Conservation (phyloP, 2,113 vertebrate species). For the Hucho hucho region DNA sequence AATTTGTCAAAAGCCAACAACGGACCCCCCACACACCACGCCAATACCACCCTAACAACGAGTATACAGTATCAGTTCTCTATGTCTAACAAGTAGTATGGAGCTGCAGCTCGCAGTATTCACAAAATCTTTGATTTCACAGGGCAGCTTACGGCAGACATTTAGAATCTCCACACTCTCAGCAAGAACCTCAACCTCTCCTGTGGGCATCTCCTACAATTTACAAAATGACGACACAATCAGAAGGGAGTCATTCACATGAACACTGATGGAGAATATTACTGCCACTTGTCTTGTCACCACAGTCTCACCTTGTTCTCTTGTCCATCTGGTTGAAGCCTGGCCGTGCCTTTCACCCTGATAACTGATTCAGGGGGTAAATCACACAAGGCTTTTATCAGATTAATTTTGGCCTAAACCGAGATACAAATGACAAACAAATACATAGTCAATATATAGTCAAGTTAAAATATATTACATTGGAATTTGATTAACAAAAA, state of each 20-base stretch:
- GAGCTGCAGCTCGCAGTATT: too few species aligned
- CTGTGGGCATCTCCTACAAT: constrained; percentile 85
- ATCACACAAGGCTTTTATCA: constrained; percentile 74
- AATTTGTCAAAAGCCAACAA: too few species aligned
- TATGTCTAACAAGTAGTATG: too few species aligned
- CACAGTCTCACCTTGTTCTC: constrained; percentile 78
- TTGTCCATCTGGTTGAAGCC: constrained; percentile 81
- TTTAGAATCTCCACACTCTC: constrained; percentile 85
- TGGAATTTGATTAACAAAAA: too few species aligned
- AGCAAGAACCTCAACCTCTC: constrained; percentile 86
- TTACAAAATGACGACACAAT: too few species aligned
- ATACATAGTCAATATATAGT: not conserved
- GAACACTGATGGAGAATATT: too few species aligned
- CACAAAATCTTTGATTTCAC: constrained; percentile 94
- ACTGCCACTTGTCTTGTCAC: not conserved
- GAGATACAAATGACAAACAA: constrained; percentile 22
- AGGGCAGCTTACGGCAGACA: constrained; percentile 84
- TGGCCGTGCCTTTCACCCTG: constrained; percentile 84
- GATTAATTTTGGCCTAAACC: constrained; percentile 68
- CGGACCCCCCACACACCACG: too few species aligned
- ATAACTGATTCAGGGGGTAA: constrained; percentile 87
- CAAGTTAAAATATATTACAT: not conserved
- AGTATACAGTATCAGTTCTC: too few species aligned
- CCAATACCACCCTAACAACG: too few species aligned
- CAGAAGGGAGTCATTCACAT: too few species aligned